These are phyloP conservation scores for Riparia riparia DNA, from an alignment of 2,113 vertebrate species.

Conservation along the genomic window DNA sequence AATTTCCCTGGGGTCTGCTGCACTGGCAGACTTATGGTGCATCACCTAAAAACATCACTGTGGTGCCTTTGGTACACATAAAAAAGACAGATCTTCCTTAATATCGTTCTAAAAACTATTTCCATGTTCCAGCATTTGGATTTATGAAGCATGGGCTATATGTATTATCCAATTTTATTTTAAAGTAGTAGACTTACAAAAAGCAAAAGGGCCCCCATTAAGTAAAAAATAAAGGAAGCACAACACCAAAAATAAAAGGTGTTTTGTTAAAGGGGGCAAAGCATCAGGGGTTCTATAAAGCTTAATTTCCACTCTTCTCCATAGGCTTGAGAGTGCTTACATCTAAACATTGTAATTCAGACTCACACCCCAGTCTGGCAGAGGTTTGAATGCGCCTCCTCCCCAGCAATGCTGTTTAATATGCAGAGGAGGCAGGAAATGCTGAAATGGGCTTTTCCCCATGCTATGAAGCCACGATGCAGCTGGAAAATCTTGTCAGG, in stretches of 20 bases:
- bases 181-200: neutral
- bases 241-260: neutral
- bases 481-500: neutral
- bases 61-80: neutral
- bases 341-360: neutral
- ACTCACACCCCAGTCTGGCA: neutral
- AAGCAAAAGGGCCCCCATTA: neutral
- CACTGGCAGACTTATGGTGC: neutral
- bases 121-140: neutral
- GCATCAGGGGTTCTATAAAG: neutral
- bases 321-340: neutral
- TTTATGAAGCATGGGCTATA: neutral
- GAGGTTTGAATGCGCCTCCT: neutral
- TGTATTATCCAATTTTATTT: neutral
- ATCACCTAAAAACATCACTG: conserved; percentile 9
- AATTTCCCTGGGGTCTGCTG: conserved; percentile 1
- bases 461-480: fast-evolving
- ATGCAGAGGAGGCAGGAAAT: neutral
- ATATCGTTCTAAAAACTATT: conserved; percentile 4
- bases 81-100: conserved; percentile 29
- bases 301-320: neutral
- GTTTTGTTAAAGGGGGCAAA: neutral
- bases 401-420: neutral
- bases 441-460: neutral
- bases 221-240: neutral